A percentile compares a stretch with the other conserved stretches of the same genome.
These are phyloP conservation scores for Engystomops pustulosus DNA, from an alignment of 2,113 vertebrate genomes.

Conservation along the genomic window DNA sequence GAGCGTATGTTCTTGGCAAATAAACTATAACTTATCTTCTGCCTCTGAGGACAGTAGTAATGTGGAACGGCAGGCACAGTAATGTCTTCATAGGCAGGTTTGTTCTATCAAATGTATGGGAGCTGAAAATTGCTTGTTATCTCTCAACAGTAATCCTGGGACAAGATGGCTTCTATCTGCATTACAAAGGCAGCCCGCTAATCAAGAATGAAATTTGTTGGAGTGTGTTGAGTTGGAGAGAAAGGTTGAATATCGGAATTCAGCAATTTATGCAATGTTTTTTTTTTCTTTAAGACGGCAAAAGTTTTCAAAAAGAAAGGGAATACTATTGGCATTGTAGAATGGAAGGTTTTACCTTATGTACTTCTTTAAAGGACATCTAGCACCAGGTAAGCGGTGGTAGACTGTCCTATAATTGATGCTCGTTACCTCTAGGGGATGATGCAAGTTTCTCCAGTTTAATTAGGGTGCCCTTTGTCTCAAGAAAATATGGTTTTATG, in stretches of 20 bases:
- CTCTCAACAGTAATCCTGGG: conserved; percentile 47
- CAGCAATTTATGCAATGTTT: conserved; percentile 37
- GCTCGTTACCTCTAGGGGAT: too few relatives aligned
- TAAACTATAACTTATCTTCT: conserved; percentile 58
- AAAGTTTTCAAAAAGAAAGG: conserved; percentile 6
- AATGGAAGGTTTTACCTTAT: background rate
- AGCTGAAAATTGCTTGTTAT: conserved; percentile 58
- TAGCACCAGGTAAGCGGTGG: too few relatives aligned
- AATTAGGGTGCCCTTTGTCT: too few relatives aligned
- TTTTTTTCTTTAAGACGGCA: conserved; percentile 25
- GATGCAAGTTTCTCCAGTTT: too few relatives aligned
- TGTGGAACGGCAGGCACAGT: conserved; percentile 51
- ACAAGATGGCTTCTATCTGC: conserved; percentile 57
- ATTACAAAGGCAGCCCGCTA: conserved; percentile 49
- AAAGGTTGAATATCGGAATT: conserved; percentile 45
- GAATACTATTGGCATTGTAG: background rate
- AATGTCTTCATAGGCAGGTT: conserved; percentile 55
- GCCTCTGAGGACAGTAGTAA: conserved; percentile 52
- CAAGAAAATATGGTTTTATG: too few relatives aligned
- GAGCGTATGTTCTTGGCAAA: conserved; percentile 25
- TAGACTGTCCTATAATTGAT: too few relatives aligned
- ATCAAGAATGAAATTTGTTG: conserved; percentile 54
- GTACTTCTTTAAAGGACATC: too few relatives aligned
- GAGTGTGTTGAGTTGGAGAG: conserved; percentile 39
- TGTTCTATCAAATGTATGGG: conserved; percentile 49